A percentile compares a stretch with the other conserved stretches of the same genome.
Conservation (phyloP, 2,888 invertebrate species). For the Herminia tarsipennalis region DNA sequence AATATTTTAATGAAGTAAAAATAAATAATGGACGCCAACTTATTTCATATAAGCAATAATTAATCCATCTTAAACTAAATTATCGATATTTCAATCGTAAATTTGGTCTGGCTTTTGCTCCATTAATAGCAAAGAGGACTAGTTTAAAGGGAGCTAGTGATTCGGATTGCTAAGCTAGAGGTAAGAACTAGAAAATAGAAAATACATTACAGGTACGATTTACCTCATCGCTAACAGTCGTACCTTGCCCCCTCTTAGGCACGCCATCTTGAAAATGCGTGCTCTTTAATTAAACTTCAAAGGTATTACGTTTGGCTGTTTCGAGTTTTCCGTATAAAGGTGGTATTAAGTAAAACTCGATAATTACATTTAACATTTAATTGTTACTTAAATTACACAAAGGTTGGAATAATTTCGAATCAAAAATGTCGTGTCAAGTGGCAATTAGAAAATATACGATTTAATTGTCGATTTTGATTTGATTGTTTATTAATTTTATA, state of each 20-base stretch:
- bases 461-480: background rate
- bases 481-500: background rate
- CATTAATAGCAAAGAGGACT: too few relatives aligned
- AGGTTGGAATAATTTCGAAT: conserved; percentile 2
- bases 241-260: background rate
- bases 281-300: conserved; percentile 46
- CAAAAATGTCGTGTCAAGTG: conserved; percentile 1
- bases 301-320: conserved; percentile 29
- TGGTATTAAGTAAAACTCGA: conserved; percentile 32
- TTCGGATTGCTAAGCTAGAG: too few relatives aligned
- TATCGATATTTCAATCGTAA: too few relatives aligned
- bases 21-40: too few relatives aligned
- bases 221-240: background rate
- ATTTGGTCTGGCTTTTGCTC: too few relatives aligned
- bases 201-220: too few relatives aligned
- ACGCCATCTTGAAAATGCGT: conserved; percentile 39
- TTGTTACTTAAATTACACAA: conserved; percentile 25
- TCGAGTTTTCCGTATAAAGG: conserved; percentile 31
- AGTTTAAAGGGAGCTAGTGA: too few relatives aligned
- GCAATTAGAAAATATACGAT: background rate
- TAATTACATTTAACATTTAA: conserved; percentile 31
- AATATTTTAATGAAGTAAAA: too few relatives aligned
- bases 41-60: too few relatives aligned
- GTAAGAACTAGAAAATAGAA: too few relatives aligned
- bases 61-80: too few relatives aligned